Percentiles rank a stretch among this genome's conserved stretches.
phyloP scores from a whole-genome alignment of 2,888 invertebrate genomes.

The Eueremaeus valkanovi region DNA sequence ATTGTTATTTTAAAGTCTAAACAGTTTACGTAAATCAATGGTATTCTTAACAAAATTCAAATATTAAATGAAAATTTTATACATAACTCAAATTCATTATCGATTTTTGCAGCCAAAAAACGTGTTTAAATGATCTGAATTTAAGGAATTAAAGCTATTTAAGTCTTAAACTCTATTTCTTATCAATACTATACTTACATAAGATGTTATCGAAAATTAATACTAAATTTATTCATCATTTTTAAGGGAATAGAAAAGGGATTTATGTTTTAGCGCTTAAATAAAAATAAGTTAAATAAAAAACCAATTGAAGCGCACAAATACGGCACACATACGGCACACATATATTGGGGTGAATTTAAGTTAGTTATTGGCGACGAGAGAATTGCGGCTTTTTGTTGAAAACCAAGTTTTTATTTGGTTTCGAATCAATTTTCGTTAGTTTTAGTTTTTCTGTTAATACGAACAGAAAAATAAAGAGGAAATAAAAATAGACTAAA shows the following conservation, averaged over 20 bases:
- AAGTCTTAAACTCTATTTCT: too few species aligned
- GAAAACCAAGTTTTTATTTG: neutral
- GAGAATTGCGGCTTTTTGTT: neutral
- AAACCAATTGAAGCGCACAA: too few species aligned
- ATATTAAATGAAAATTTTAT: too few species aligned
- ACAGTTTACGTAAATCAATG: too few species aligned
- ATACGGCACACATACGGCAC: neutral
- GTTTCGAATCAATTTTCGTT: conserved; percentile 17
- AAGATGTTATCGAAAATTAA: neutral
- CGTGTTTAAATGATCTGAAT: too few species aligned
- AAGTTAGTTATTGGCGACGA: neutral
- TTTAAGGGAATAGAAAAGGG: neutral
- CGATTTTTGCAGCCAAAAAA: too few species aligned
- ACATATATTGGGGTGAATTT: too few species aligned
- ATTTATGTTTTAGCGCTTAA: neutral
- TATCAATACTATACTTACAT: neutral
- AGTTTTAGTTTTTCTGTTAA: too few species aligned
- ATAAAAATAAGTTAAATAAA: neutral
- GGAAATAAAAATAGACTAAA: conserved; percentile 2
- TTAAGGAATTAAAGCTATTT: neutral
- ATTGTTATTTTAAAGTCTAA: too few species aligned
- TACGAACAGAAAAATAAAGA: neutral
- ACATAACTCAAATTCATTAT: too few species aligned
- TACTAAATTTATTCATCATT: neutral
- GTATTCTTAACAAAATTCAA: too few species aligned